Base-by-base conservation (phyloP, 2,113 vertebrate species). In the Hippoglossus stenolepis region DNA sequence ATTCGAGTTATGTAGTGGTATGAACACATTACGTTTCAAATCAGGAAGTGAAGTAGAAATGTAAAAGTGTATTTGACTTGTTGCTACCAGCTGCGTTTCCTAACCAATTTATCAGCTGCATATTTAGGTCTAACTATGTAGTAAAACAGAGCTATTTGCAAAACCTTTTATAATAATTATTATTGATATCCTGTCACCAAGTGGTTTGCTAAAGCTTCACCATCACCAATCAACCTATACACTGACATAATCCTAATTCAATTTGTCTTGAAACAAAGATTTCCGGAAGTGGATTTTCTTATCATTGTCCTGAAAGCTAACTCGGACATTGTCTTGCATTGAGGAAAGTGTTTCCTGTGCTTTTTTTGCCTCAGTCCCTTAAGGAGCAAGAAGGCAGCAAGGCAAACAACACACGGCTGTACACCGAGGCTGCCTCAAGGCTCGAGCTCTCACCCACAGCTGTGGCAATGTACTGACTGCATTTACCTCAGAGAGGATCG, bases 381-480 rank as follows among this genome's bases (percentile, higher is more conserved):
- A 15, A 63, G 3, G 18, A 49, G 47, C 3, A 13, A 72, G 77
- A 54, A 15, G n/a, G 45, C 24, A 15, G 31, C 35, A 35, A 40
- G 18, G 40, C n/a, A 26, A 78, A 61, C 31, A 61, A 56, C 9
- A 3, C 23, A 31, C 38, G 47, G 18, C 62, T 66, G 17, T 65
- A 47, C 8, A 61, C 17, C 0, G 49, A 63, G 62, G 49, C 73
- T 60, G 76, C 65, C 38, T 70, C 21, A 5, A 84, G 51, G 72
- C 54, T 64, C 31, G 26, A 38, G 26, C 59, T 28, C 28, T 57
- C 45, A 54, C 38, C 65, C 75, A 64, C 56, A 24, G 70, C 66
- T 60, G 57, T 59, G 40, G 31, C 68, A 84, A 83, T 79, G 64
- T 63, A 80, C 18, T 69, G 79, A 74, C 67, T 40, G 38, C 74